Percentiles rank a stretch among this genome's conserved stretches.
Conservation (phyloP, 2,888 invertebrate species). For the Meghimatium bilineatum region DNA sequence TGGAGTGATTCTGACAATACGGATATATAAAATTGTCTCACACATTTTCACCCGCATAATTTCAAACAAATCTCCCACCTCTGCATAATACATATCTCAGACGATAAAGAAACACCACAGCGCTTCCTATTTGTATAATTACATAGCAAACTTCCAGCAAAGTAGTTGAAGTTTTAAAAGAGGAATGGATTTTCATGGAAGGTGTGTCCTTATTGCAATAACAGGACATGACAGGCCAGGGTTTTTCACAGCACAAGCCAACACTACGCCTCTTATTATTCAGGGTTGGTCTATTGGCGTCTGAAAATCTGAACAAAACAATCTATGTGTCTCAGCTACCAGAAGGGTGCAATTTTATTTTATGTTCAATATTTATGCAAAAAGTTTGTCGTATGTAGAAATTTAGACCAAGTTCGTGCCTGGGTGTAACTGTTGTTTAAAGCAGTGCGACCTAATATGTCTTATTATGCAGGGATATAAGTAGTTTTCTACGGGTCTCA, state of each 20-base stretch:
- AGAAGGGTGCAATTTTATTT: not conserved
- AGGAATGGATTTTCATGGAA: not conserved
- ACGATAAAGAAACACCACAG: not conserved
- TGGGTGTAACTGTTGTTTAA: too few species aligned
- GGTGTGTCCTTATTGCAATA: not conserved
- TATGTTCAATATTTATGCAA: not conserved
- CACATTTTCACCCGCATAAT: not conserved
- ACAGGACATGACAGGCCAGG: not conserved
- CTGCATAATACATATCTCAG: not conserved
- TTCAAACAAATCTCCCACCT: not conserved
- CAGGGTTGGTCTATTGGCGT: constrained; percentile 7
- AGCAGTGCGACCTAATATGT: too few species aligned
- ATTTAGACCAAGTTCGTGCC: too few species aligned
- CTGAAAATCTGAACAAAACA: not conserved
- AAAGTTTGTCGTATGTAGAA: too few species aligned
- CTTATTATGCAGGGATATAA: too few species aligned
- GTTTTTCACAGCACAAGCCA: constrained; percentile 1
- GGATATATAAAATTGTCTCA: too few species aligned
- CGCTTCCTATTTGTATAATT: not conserved
- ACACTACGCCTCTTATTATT: constrained; percentile 15
- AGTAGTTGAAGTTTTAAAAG: not conserved
- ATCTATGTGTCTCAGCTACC: not conserved
- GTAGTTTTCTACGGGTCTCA: too few species aligned
- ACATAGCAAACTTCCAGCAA: not conserved
- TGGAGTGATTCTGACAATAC: too few species aligned